Base-by-base conservation (phyloP, 1,140 invertebrate genomes). In the Diplogasteroides magnus region DNA sequence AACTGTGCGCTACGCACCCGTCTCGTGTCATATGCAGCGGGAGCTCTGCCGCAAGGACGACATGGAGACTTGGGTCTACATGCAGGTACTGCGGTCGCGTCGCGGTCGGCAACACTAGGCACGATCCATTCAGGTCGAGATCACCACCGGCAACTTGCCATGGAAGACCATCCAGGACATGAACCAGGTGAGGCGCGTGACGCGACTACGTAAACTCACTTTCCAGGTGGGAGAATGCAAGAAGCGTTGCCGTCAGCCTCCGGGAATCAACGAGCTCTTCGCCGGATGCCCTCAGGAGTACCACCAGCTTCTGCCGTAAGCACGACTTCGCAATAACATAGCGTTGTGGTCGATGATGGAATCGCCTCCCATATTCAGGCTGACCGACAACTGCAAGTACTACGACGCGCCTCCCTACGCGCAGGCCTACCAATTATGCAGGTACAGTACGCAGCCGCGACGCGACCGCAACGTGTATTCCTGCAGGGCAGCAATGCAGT, bases 21-120 rank as follows among this genome's bases (percentile, higher is more conserved):
- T 69, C 60, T 66, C 48, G 27, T 64, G 61, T 37, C 68, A 69
- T 55, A 31, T 69, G 15, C 31, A 28, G n/a, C 14, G 62, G 3
- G 68, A 69, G 63, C 68, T 69, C 3, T 64, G 68, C 26, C 68
- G 68, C 23, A 65, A 64, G 25, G 68, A 69, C 57, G 68, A 69
- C 61, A 26, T 69, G 23, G 60, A 65, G 63, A 69, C 61, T 31
- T 69, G 68, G 68, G 31, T 69, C 31, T 69, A 69, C 32, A 62
- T 64, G 68, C 60, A 64, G 32, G 68, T 65, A n/a, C n/a, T n/a
- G n/a, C n/a, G n/a, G n/a, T n/a, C n/a, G n/a, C n/a, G n/a, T n/a
- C n/a, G n/a, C n/a, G n/a, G n/a, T n/a, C n/a, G n/a, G n/a, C n/a
- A n/a, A n/a, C n/a, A n/a, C n/a, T n/a, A n/a, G n/a, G n/a, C 29